These are phyloP conservation scores for Tympanuchus pallidicinctus DNA, from an alignment of 2,113 vertebrate species.

Conservation along the genomic window DNA sequence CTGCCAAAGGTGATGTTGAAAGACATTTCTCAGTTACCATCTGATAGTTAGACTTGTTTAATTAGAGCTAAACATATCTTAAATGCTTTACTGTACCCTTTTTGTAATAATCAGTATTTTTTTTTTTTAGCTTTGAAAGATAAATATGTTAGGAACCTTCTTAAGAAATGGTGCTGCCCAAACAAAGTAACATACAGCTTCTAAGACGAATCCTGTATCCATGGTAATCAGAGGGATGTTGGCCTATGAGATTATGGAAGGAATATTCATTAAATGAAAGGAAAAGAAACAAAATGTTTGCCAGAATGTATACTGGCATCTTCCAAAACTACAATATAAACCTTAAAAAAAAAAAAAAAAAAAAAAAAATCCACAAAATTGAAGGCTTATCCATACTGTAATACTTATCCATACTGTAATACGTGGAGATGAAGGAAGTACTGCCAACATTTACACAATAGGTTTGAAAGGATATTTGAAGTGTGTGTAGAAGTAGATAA, in stretches of 20 bases:
- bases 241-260: neutral
- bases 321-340: neutral
- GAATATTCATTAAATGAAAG: neutral
- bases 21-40: neutral
- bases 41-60: neutral
- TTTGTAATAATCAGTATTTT: neutral
- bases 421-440: neutral
- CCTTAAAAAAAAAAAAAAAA: neutral
- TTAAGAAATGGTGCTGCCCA: neutral
- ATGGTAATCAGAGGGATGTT: neutral
- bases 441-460: neutral
- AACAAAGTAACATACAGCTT: neutral
- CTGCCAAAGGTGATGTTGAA: neutral
- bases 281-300: neutral
- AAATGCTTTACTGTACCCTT: neutral
- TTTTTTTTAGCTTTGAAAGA: neutral
- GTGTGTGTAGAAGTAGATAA: neutral
- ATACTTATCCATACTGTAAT: neutral
- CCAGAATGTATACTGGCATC: neutral
- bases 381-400: fast-evolving
- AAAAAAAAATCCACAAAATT: neutral
- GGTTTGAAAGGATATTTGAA: neutral
- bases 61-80: neutral
- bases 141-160: neutral
- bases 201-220: neutral